Conservation (phyloP, 2,797 vertebrate species). For the Sebastes cheni region DNA sequence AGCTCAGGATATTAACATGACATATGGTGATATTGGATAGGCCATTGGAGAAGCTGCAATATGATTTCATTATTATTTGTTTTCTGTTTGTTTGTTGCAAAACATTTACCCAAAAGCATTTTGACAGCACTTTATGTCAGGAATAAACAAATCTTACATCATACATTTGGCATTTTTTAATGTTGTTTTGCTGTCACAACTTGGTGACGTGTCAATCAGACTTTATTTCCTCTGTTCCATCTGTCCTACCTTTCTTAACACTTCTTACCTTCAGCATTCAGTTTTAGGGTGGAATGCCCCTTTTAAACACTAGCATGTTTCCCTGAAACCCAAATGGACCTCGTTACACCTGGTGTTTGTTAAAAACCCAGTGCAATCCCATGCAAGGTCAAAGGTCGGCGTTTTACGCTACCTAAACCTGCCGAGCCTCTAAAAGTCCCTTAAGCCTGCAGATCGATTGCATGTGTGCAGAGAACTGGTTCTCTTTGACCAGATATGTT, state of each 20-base stretch:
- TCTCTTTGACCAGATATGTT: constrained; percentile 23
- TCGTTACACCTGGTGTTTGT: constrained; percentile 71
- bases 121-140: neutral
- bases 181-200: neutral
- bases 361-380: constrained; percentile 55
- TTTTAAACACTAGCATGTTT: constrained; percentile 32
- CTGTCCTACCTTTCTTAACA: neutral
- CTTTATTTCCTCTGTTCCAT: neutral
- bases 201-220: neutral
- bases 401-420: constrained; percentile 72
- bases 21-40: too few relatives aligned
- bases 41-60: neutral
- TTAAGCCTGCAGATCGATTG: constrained; percentile 62
- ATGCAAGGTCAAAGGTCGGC: constrained; percentile 55
- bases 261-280: neutral
- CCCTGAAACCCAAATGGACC: constrained; percentile 41
- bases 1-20: neutral
- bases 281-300: constrained; percentile 39
- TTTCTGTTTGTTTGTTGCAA: neutral
- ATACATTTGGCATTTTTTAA: neutral
- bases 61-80: neutral
- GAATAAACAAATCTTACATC: neutral
- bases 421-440: constrained; percentile 56
- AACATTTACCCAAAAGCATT: neutral
- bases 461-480: constrained; percentile 56